Percentiles rank a stretch among this genome's conserved stretches.
Evolutionary conservation across 2,888 invertebrate genomes (phyloP).

Genomic region (Villa cingulata): DNA sequence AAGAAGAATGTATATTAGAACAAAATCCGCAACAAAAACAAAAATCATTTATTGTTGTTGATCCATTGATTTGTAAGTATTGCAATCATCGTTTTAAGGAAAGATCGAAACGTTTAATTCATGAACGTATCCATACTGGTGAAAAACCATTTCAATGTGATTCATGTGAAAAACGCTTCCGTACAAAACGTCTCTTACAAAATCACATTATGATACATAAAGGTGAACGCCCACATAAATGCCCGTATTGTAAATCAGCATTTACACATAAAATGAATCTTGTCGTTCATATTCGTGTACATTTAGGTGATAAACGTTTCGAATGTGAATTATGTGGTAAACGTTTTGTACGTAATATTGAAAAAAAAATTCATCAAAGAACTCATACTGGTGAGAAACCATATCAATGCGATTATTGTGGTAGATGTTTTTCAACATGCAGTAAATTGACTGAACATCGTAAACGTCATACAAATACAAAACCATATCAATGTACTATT

Average conservation of each 20-base stretch:
- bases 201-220: conserved; percentile 7
- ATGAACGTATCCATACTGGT: conserved; percentile 1
- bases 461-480: conserved; percentile 27
- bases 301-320: conserved; percentile 3
- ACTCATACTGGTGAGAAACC: conserved; percentile 23
- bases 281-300: not conserved
- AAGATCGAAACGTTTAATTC: not conserved
- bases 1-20: too few relatives aligned
- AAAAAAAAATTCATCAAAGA: conserved; percentile 22
- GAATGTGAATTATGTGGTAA: conserved; percentile 19
- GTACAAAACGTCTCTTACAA: conserved; percentile 1
- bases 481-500: conserved; percentile 22
- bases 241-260: not conserved
- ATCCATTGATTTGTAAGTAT: not conserved
- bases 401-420: conserved; percentile 27
- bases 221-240: conserved; percentile 4
- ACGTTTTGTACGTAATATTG: conserved; percentile 20
- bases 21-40: too few relatives aligned
- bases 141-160: conserved; percentile 6
- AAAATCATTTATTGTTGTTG: not conserved
- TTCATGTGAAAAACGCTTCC: conserved; percentile 6
- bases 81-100: not conserved
- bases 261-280: conserved; percentile 3
- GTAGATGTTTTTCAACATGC: conserved; percentile 24
- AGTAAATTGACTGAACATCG: conserved; percentile 24